These are phyloP conservation scores for Conus ventricosus DNA, from an alignment of 1,140 invertebrate genomes.

Conservation along the genomic window DNA sequence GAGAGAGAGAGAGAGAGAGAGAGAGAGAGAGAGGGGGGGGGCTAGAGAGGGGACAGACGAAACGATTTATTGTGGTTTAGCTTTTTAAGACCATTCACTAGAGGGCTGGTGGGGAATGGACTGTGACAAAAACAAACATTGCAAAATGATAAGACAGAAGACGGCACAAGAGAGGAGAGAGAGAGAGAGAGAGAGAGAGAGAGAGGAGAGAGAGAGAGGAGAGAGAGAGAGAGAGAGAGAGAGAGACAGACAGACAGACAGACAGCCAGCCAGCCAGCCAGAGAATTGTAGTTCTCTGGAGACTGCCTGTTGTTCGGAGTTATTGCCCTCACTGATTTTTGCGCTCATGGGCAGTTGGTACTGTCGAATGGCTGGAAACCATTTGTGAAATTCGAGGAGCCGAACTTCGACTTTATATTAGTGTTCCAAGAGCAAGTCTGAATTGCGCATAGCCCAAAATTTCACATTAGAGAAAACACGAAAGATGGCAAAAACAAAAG, in stretches of 20 bases:
- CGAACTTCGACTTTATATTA: too few species aligned
- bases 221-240: background rate
- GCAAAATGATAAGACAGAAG: background rate
- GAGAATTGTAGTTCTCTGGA: background rate
- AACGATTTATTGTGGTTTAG: background rate
- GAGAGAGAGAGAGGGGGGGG: background rate
- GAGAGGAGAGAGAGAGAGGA: background rate
- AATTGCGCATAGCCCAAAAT: too few species aligned
- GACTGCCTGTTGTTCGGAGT: background rate
- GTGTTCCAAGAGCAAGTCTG: too few species aligned
- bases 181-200: background rate
- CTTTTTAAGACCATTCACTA: background rate
- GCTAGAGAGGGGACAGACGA: background rate
- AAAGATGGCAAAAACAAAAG: too few species aligned
- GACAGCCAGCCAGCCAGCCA: too few species aligned
- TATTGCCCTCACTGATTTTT: too few species aligned
- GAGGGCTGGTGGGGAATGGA: background rate
- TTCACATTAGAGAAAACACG: too few species aligned
- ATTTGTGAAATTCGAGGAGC: too few species aligned
- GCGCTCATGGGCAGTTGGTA: too few species aligned
- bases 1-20: background rate
- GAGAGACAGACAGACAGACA: too few species aligned
- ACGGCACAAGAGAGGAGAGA: background rate
- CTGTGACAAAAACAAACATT: background rate
- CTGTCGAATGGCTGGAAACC: too few species aligned